These are phyloP conservation scores for Paramormyrops kingsleyae DNA, from an alignment of 2,113 vertebrate species.

Conservation along the genomic window DNA sequence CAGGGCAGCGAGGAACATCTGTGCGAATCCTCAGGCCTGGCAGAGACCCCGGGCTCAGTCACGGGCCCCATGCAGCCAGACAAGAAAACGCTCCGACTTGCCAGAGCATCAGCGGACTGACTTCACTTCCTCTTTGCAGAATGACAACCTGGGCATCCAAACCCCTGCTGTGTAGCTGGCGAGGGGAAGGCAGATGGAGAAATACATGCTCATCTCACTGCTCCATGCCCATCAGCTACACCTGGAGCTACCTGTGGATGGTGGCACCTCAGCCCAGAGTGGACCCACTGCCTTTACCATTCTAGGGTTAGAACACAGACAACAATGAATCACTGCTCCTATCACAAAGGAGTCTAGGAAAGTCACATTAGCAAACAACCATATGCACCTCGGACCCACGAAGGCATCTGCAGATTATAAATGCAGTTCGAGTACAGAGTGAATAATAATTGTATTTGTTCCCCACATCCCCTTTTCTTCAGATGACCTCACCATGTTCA, in stretches of 20 bases:
- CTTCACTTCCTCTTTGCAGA: constrained; percentile 13
- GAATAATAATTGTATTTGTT: not conserved
- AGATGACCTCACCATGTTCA: not conserved
- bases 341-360: not conserved
- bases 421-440: not conserved
- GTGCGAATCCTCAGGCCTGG: constrained; percentile 39
- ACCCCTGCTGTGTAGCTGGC: not conserved
- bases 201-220: constrained; percentile 4
- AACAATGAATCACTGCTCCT: not conserved
- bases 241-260: not conserved
- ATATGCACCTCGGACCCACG: not conserved
- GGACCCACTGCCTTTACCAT: not conserved
- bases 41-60: constrained; percentile 5
- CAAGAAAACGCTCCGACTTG: not conserved
- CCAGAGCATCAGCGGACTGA: not conserved
- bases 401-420: not conserved
- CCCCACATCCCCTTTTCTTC: not conserved
- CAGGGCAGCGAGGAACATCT: constrained; percentile 42
- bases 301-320: not conserved
- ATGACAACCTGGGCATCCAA: not conserved
- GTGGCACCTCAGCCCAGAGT: not conserved
- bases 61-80: not conserved
- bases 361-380: not conserved
- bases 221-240: not conserved
- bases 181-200: not conserved